Evolutionary conservation across 2,797 vertebrate species (phyloP), one percentile per base, ranked within the genome.

Genomic region (Lerista edwardsae): DNA sequence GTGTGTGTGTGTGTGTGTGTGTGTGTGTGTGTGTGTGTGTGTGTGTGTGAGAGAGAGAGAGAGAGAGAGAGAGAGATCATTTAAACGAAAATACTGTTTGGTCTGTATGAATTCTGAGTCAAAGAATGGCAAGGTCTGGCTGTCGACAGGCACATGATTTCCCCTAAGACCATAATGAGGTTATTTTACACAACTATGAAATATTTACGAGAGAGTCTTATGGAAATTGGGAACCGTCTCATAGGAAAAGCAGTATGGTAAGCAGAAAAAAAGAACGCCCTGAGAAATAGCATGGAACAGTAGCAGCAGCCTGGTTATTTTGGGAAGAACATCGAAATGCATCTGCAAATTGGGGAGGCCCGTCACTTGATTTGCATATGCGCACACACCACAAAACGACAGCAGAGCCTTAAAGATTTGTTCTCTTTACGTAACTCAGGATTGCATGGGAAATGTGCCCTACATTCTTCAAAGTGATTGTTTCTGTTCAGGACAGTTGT

Each of bases 161-260:
- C 83, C 69, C 44, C 14, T 4, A 25, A 55, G 59, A 34, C 14
- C 27, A n/a, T 47, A 71, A 44, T 61, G 36, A 78, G 51, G 39
- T 47, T 79, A 21, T 51, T 64, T 73, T 78, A 55, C 11, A 62
- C 25, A 64, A 12, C 11, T 65, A 65, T 79, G 59, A 74, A 84
- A 67, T 73, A 73, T 79, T 84, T 73, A 84, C 71, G 17, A 55
- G 67, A 72, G 11, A 57, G 79, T 55, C 34, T 55, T 25, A 39
- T 19, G 4, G 14, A 61, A 79, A 84, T 74, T 84, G 76, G 69
- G 65, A 79, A 79, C 61, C 74, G 34, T 73, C 31, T 84, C 59
- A 69, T 19, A n/a, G 10, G 31, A 82, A 68, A 68, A 57, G 31
- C 41, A 51, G 9, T 27, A 57, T 11, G n/a, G 10, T 76, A 31